phyloP scores from a whole-genome alignment of 2,888 invertebrate genomes.

The Synergus umbraculus region DNA sequence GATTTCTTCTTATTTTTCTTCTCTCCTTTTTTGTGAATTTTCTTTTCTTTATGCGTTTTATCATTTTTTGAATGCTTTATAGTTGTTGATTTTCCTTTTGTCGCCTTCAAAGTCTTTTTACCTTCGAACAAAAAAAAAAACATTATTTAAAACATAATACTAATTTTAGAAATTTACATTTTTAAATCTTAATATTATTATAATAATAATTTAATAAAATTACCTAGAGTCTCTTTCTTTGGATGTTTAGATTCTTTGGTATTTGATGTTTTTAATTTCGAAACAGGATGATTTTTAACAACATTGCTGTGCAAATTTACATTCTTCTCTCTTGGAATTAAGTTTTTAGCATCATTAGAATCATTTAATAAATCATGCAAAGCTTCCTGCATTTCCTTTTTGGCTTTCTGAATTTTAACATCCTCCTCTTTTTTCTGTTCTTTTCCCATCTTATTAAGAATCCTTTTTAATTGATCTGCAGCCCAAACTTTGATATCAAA shows the following conservation, averaged over 20 bases:
- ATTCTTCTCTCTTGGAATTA: background rate
- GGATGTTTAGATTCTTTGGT: background rate
- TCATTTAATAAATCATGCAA: constrained; percentile 19
- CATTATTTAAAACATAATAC: background rate
- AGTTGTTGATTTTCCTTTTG: background rate
- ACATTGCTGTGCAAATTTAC: background rate
- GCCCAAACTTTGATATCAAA: constrained; percentile 15
- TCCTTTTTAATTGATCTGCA: constrained; percentile 17
- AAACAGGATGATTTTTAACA: background rate
- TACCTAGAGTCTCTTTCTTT: background rate
- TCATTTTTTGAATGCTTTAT: background rate
- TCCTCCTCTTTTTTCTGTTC: constrained; percentile 7
- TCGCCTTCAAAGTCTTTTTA: background rate
- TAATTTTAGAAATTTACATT: background rate
- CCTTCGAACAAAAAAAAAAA: background rate
- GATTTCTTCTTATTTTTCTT: background rate
- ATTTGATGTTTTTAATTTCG: background rate
- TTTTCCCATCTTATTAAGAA: constrained; percentile 3
- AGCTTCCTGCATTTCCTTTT: constrained; percentile 38
- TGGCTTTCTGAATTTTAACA: constrained; percentile 43
- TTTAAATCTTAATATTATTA: background rate
- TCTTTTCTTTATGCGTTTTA: background rate
- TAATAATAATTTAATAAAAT: background rate
- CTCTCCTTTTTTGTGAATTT: background rate
- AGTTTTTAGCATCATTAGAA: background rate